Percentiles rank a stretch among this genome's conserved stretches.
Evolutionary conservation across 2,113 vertebrate genomes (phyloP).

Genomic region (Chloropsis cyanopogon): DNA sequence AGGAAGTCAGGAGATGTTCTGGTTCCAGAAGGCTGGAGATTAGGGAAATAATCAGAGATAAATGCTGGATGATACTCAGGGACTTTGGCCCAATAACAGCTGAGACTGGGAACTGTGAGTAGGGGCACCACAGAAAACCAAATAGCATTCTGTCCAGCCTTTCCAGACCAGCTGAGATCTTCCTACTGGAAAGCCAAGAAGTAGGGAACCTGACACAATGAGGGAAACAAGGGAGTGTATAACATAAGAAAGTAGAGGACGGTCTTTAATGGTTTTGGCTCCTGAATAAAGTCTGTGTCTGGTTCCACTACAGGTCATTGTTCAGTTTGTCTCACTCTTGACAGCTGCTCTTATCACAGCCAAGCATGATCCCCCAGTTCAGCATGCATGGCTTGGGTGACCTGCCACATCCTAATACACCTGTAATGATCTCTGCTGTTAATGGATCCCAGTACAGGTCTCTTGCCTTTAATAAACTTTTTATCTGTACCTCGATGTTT

Average conservation of each 20-base stretch:
- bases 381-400: neutral
- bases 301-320: fast-evolving
- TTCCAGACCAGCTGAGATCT: neutral
- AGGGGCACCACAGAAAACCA: neutral
- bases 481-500: neutral
- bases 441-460: neutral
- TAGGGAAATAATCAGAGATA: neutral
- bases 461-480: neutral
- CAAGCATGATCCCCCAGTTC: neutral
- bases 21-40: neutral
- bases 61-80: neutral
- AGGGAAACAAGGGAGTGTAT: neutral
- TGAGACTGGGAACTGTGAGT: neutral
- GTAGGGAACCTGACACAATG: neutral
- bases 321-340: neutral
- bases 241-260: neutral
- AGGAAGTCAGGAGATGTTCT: neutral
- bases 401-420: neutral
- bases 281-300: neutral
- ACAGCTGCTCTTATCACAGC: neutral
- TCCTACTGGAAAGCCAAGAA: neutral
- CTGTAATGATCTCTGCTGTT: neutral
- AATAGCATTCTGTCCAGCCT: neutral
- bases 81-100: neutral
- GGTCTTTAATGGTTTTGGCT: neutral